These are phyloP conservation scores for Coturnix japonica DNA, from an alignment of 2,113 vertebrate genomes.

Conservation along the genomic window DNA sequence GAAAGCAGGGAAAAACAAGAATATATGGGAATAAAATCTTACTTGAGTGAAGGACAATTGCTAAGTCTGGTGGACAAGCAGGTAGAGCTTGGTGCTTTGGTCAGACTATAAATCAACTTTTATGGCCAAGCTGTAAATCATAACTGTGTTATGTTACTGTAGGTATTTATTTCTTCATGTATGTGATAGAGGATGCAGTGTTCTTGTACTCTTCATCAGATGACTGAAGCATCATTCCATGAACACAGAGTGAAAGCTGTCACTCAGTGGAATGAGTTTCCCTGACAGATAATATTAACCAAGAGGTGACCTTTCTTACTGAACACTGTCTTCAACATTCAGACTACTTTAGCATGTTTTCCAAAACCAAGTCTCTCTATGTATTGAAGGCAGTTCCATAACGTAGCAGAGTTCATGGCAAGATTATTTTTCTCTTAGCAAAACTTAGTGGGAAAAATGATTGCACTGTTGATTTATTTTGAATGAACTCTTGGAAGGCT, in stretches of 20 bases:
- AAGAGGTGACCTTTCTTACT: not conserved
- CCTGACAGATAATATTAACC: not conserved
- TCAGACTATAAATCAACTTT: constrained; percentile 69
- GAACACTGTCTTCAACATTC: not conserved
- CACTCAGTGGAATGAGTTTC: not conserved
- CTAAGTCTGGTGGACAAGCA: constrained; percentile 56
- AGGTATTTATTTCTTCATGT: constrained; percentile 8
- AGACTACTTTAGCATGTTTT: not conserved
- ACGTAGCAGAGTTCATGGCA: constrained; percentile 22
- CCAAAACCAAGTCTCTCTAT: not conserved
- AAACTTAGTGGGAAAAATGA: constrained; percentile 37
- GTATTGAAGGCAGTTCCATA: constrained; percentile 61
- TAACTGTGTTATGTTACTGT: not conserved
- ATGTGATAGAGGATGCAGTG: not conserved
- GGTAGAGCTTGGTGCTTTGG: constrained; percentile 49
- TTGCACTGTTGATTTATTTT: constrained; percentile 41
- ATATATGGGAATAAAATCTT: constrained; percentile 52
- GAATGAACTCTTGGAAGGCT: constrained; percentile 51
- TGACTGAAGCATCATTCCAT: not conserved
- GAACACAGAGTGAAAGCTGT: not conserved
- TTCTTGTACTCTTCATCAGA: constrained; percentile 8
- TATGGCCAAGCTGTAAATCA: constrained; percentile 71
- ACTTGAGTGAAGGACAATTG: constrained; percentile 59
- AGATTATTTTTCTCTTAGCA: constrained; percentile 68
- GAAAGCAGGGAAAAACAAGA: constrained; percentile 24